Conservation (phyloP, 2,113 vertebrate genomes). For the Collichthys lucidus region DNA sequence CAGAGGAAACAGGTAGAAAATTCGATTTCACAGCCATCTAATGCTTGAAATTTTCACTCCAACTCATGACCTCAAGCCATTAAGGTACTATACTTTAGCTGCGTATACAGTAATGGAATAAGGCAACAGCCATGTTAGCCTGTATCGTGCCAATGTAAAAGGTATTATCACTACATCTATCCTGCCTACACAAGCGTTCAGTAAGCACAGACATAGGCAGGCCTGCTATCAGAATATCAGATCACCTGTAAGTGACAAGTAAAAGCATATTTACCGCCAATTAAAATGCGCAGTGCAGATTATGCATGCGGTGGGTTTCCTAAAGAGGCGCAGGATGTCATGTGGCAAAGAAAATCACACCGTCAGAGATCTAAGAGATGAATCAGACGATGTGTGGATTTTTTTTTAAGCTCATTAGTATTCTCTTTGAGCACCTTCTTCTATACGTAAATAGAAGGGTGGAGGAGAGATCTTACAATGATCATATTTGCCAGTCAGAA, state of each 20-base stretch:
- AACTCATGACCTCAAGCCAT: conserved; percentile 37
- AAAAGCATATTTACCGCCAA: conserved; percentile 24
- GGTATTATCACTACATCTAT: conserved; percentile 26
- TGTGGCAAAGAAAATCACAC: conserved; percentile 54
- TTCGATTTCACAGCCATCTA: not conserved
- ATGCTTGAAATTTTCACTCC: conserved; percentile 16
- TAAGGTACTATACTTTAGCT: not conserved
- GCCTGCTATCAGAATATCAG: not conserved
- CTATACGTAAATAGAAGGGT: conserved; percentile 59
- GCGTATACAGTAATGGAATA: conserved; percentile 37
- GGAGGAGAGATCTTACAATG: conserved; percentile 61
- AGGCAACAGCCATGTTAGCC: conserved; percentile 23
- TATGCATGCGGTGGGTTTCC: conserved; percentile 21
- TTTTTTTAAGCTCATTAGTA: conserved; percentile 57
- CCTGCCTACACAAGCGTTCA: conserved; percentile 18
- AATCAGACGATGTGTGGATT: conserved; percentile 43
- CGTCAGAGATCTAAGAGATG: conserved; percentile 30
- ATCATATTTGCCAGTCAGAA: conserved; percentile 72
- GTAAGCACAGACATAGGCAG: not conserved
- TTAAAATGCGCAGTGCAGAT: conserved; percentile 16
- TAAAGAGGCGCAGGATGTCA: conserved; percentile 47
- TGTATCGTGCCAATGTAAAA: conserved; percentile 35
- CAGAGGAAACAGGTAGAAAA: not conserved
- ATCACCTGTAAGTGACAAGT: conserved; percentile 17
- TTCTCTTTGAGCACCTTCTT: conserved; percentile 60